Base-by-base conservation (phyloP, 2,888 invertebrate species). In the Metacarcinus magister region DNA sequence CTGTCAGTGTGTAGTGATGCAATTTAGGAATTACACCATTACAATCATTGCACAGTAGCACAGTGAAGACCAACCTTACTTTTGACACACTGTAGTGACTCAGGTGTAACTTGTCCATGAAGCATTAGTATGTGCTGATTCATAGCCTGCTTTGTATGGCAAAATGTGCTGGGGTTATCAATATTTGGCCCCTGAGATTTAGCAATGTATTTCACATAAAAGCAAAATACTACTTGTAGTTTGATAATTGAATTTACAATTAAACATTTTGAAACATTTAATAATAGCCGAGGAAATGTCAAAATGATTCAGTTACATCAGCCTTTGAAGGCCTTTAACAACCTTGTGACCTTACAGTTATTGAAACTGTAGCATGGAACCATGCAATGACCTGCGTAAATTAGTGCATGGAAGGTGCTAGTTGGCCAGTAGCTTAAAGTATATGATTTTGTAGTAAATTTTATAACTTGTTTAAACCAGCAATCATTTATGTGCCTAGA, bases 261-360 rank as follows among this genome's bases (percentile, higher is more conserved):
- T 39, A 39, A 39, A 39, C 39, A 39, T 39, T 39, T 39, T 39
- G 39, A 39, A 39, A 39, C 39, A 39, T 39, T 39, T 39, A 39
- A 39, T 39, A 39, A 39, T 39, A 39, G 39, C 39, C 39, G 39
- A 39, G 39, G 39, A 39, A 39, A 39, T 39, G 32, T n/a, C 54
- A 93, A 93, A 93, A 48, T 93, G 67, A n/a, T 75, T 16, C 0
- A 54, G 54, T 54, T 54, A 54, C 54, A 54, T 54, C n/a, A 75
- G 4, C 7, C 67, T n/a, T 75, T 75, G n/a, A 75, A 75, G n/a
- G n/a, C n/a, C 67, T n/a, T n/a, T n/a, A 75, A 75, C 67, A 75
- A 75, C n/a, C 67, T 75, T 75, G 67, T 75, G 67, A 75, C 67
- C 67, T 23, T 75, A n/a, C 67, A 75, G 67, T 75, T n/a, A n/a